Evolutionary conservation across 2,113 vertebrate genomes (phyloP).

Genomic region (Tamias sibiricus): DNA sequence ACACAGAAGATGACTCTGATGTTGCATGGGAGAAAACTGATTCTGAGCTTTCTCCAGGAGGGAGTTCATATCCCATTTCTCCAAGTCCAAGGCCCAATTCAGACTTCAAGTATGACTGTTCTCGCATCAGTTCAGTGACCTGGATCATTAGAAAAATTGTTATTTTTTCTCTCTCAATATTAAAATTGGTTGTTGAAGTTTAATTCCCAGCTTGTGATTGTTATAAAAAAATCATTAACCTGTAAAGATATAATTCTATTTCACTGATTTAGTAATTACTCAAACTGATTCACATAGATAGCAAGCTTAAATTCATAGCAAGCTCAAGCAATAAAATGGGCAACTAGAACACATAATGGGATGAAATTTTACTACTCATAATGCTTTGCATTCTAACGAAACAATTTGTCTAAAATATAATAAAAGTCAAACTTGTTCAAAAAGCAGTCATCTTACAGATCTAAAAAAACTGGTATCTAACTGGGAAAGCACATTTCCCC

Average conservation of each 20-base stretch:
- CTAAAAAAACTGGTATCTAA: background rate
- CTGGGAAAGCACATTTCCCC: background rate
- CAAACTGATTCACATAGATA: conserved; percentile 27
- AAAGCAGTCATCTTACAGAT: background rate
- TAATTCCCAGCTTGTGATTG: background rate
- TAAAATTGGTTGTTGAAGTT: conserved; percentile 25
- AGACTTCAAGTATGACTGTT: conserved; percentile 94
- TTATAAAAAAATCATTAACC: background rate
- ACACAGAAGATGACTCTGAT: conserved; percentile 90
- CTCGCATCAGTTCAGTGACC: conserved; percentile 95
- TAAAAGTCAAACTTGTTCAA: conserved; percentile 25
- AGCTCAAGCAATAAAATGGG: background rate
- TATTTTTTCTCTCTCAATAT: conserved; percentile 25
- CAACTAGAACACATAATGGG: background rate
- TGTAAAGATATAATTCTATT: conserved; percentile 19
- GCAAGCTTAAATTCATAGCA: conserved; percentile 45
- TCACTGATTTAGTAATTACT: conserved; percentile 16
- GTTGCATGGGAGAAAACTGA: conserved; percentile 87
- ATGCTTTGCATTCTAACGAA: conserved; percentile 23
- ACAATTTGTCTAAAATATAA: background rate
- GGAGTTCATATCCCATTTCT: conserved; percentile 85
- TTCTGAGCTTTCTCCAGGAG: conserved; percentile 86
- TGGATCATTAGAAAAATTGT: conserved; percentile 81
- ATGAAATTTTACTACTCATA: conserved; percentile 17
- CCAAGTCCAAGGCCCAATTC: conserved; percentile 90